phyloP scores from a whole-genome alignment of 2,888 invertebrate genomes.

The Drosophila kambysellisi region DNA sequence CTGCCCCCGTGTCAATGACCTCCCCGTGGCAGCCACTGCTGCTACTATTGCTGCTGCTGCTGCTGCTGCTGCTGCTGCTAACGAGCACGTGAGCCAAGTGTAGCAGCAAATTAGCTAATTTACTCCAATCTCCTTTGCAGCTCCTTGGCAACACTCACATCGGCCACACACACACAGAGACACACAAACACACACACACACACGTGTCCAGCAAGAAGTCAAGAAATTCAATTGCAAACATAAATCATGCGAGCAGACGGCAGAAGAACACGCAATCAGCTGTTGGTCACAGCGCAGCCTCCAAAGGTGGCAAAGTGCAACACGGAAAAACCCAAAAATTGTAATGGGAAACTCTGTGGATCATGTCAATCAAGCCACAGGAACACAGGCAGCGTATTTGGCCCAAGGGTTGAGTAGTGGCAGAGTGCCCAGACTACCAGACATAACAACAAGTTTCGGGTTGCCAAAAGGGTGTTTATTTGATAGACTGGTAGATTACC shows the following conservation, averaged over 20 bases:
- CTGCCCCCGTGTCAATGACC: slow-evolving; percentile 59
- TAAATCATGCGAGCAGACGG: slow-evolving; percentile 66
- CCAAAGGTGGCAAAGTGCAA: slow-evolving; percentile 2
- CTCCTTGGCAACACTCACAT: slow-evolving; percentile 24
- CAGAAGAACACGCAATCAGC: slow-evolving; percentile 73
- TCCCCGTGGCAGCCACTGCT: slow-evolving; percentile 35
- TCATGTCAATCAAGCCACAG: slow-evolving; percentile 74
- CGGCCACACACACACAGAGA: slow-evolving; percentile 26
- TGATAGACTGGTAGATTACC: slow-evolving; percentile 2
- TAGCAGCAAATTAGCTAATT: slow-evolving; percentile 83
- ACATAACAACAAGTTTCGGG: slow-evolving; percentile 17
- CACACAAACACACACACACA: slow-evolving; percentile 10
- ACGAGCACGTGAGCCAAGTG: slow-evolving; percentile 79
- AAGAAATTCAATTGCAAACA: slow-evolving; percentile 77
- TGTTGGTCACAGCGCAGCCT: slow-evolving; percentile 64
- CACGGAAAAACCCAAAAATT: neutral
- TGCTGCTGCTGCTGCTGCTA: slow-evolving; percentile 40
- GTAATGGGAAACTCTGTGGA: slow-evolving; percentile 27
- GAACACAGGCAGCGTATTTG: slow-evolving; percentile 25
- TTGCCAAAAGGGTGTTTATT: neutral
- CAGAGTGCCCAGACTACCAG: slow-evolving; percentile 13
- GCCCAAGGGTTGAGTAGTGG: slow-evolving; percentile 31
- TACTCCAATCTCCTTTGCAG: slow-evolving; percentile 54
- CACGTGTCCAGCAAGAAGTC: slow-evolving; percentile 69
- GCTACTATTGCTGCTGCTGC: slow-evolving; percentile 36